A percentile compares a stretch with the other conserved stretches of the same genome.
Evolutionary conservation across 2,113 vertebrate species (phyloP).

Genomic region (Haliaeetus leucogaster): DNA sequence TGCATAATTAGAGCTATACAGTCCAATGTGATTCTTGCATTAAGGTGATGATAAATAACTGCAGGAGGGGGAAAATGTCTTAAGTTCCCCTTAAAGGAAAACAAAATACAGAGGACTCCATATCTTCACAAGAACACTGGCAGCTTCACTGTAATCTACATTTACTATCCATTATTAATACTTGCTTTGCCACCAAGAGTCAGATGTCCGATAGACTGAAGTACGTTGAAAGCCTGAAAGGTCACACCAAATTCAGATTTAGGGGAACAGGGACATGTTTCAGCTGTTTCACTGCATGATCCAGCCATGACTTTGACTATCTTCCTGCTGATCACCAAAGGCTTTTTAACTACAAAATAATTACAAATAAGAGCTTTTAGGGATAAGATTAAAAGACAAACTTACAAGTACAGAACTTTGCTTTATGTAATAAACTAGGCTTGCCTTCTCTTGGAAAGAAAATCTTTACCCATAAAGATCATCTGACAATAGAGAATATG

Average conservation of each 20-base stretch:
- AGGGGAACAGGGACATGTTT: background rate
- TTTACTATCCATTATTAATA: background rate
- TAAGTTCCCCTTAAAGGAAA: no score
- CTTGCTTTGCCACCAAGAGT: background rate
- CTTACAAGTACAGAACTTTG: background rate
- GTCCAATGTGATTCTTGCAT: no score
- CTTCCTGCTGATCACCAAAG: background rate
- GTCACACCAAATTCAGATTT: background rate
- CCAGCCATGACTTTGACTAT: background rate
- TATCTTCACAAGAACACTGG: background rate
- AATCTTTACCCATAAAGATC: background rate
- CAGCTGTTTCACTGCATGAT: background rate
- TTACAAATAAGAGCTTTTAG: background rate
- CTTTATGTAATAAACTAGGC: background rate
- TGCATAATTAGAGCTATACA: no score
- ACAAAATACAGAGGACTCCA: no score
- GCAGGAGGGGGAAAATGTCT: no score
- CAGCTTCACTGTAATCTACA: background rate
- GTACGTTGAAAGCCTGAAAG: background rate
- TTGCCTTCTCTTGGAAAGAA: background rate
- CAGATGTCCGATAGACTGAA: background rate
- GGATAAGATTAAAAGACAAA: background rate
- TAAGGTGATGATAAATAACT: no score
- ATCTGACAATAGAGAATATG: background rate
- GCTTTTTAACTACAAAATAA: background rate